Evolutionary conservation across 35 echinoderm and acorn worm species (phyloP), one percentile per base, ranked within the genome.

Genomic region (Amphiura filiformis): DNA sequence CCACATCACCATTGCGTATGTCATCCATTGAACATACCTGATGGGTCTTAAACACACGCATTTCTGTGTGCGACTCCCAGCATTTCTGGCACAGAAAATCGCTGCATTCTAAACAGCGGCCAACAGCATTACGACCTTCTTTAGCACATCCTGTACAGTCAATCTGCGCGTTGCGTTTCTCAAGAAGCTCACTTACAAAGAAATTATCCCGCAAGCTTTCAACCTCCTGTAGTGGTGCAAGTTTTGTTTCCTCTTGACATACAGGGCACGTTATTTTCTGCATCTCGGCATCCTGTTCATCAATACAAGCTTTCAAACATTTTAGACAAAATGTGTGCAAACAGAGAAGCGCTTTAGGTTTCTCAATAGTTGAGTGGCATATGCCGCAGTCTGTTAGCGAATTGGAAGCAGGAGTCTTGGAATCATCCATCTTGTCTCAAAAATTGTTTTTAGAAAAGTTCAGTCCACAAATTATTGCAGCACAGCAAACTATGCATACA

Each of bases 11-110:
- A 15, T 1, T 15, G 26, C 61, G 26, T 11, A 70, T 70, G 1
- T 70, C 61, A 4, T 70, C 61, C 61, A 70, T 11, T 2, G 11
- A 13, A 23, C 61, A 70, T 2, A 70, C 11, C 28, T 70, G 7
- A 30, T 70, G 61, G 61, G 11, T 70, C 61, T 70, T 5, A 70
- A 70, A 70, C 2, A 70, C 61, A n/a, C 61, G 61, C 61, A 70
- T 70, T 30, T 70, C 61, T n/a, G 9, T 70, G 61, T 70, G 61
- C 28, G 61, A 70, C 26, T 70, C 61, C 61, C 61, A 70, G 28
- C 61, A 70, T 70, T 70, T 70, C 28, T 70, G 61, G 61, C 61
- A 70, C 61, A 70, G 28, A 70, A 70, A 70, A 23, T 70, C 61
- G 26, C 3, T 26, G 28, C 61, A 70, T 26, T 70, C 61, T 3